These are phyloP conservation scores for Plecturocebus donacophilus DNA, from an alignment of 2,113 vertebrate species.

Conservation along the genomic window DNA sequence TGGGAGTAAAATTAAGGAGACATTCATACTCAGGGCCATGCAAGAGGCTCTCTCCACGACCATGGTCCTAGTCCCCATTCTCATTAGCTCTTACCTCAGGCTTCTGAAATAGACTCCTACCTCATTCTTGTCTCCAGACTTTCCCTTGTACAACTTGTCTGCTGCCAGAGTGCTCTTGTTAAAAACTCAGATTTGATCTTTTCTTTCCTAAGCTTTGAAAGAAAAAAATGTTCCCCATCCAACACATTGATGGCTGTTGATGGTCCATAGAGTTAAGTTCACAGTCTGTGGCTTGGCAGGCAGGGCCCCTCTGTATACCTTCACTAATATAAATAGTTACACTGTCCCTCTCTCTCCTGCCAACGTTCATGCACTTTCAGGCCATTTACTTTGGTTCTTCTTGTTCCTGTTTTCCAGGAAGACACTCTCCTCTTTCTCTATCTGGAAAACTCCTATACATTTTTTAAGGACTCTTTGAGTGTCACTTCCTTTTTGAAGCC, in stretches of 20 bases:
- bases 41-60: neutral
- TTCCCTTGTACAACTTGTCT: neutral
- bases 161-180: neutral
- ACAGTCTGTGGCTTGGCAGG: neutral
- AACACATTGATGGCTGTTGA: neutral
- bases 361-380: neutral
- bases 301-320: neutral
- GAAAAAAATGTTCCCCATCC: neutral
- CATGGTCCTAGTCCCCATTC: neutral
- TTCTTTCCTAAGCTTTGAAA: neutral
- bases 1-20: neutral
- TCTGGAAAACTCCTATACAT: neutral
- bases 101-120: neutral
- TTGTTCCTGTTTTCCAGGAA: neutral
- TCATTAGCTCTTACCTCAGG: neutral
- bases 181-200: constrained; percentile 4
- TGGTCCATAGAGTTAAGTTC: neutral
- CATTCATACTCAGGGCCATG: neutral
- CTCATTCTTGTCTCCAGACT: neutral
- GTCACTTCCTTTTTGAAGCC: neutral
- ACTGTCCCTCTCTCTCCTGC: neutral
- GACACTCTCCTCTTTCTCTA: neutral
- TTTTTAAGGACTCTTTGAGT: neutral
- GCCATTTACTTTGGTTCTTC: neutral
- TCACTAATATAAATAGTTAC: neutral